Percentiles rank a stretch among this genome's conserved stretches.
Conservation (phyloP, 2,797 vertebrate species). For the Diplodus sargus region DNA sequence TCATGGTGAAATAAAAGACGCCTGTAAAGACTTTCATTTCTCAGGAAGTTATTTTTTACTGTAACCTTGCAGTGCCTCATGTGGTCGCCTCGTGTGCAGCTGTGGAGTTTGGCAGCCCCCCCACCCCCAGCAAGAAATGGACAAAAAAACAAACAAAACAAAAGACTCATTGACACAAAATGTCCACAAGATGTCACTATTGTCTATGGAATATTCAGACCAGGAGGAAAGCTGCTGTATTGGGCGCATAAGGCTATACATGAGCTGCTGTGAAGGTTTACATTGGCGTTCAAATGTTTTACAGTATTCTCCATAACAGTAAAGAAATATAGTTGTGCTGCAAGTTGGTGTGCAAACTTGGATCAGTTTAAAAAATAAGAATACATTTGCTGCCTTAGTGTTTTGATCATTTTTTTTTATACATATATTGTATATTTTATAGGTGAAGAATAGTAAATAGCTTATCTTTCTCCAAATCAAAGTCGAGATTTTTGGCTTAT, state of each 20-base stretch:
- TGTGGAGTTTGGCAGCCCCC: constrained; percentile 1
- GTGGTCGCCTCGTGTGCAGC: neutral
- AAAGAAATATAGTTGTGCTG: neutral
- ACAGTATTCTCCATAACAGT: neutral
- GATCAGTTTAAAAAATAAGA: too few species aligned
- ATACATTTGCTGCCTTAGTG: too few species aligned
- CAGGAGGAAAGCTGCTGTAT: rapidly evolving
- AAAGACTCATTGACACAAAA: constrained; percentile 24
- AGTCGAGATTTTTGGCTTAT: too few species aligned
- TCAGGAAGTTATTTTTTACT: neutral
- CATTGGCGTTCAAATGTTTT: neutral
- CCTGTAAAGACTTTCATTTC: neutral
- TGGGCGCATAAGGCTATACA: rapidly evolving
- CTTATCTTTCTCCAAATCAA: too few species aligned
- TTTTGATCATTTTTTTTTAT: too few species aligned
- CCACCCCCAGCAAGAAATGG: neutral
- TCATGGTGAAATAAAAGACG: neutral
- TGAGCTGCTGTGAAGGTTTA: neutral
- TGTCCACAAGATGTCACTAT: constrained; percentile 73
- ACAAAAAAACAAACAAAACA: neutral
- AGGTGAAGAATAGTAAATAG: too few species aligned
- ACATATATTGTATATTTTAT: too few species aligned
- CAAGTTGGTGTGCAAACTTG: too few species aligned
- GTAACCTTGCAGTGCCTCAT: neutral
- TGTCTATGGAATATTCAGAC: constrained; percentile 36